Conservation (phyloP, 2,888 invertebrate genomes). For the Geotrupes spiniger region DNA sequence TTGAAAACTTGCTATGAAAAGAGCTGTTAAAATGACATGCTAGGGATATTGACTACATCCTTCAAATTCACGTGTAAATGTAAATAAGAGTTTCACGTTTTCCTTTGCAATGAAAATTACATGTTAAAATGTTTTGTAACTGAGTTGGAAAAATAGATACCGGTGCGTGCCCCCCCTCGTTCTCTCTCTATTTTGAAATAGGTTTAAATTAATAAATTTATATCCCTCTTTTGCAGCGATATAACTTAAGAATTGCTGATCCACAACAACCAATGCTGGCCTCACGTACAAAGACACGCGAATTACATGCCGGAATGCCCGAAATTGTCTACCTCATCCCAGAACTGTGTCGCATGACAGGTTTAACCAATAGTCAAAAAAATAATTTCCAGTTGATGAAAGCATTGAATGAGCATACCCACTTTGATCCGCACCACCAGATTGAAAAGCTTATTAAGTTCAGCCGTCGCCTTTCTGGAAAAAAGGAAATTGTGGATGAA, state of each 20-base stretch:
- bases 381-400: conserved; percentile 62
- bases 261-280: conserved; percentile 75
- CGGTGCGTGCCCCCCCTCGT: no score
- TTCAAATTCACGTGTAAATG: no score
- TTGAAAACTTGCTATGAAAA: no score
- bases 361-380: conserved; percentile 59
- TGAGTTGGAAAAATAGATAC: no score
- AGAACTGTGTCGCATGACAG: conserved; percentile 82
- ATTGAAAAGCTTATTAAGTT: conserved; percentile 67
- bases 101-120: no score
- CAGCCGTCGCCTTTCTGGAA: conserved; percentile 58
- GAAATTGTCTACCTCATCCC: conserved; percentile 75
- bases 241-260: conserved; percentile 59
- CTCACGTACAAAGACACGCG: conserved; percentile 65
- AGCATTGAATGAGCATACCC: conserved; percentile 69
- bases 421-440: conserved; percentile 66
- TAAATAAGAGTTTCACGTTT: no score
- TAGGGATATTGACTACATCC: no score
- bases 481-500: conserved; percentile 55
- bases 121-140: no score
- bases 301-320: conserved; percentile 67
- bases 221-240: conserved; percentile 53
- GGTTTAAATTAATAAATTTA: no score
- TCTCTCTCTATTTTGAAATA: no score
- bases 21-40: no score